A percentile compares a stretch with the other conserved stretches of the same genome.
These are phyloP conservation scores for Melanerpes formicivorus DNA, from an alignment of 2,113 vertebrate species.

Conservation along the genomic window DNA sequence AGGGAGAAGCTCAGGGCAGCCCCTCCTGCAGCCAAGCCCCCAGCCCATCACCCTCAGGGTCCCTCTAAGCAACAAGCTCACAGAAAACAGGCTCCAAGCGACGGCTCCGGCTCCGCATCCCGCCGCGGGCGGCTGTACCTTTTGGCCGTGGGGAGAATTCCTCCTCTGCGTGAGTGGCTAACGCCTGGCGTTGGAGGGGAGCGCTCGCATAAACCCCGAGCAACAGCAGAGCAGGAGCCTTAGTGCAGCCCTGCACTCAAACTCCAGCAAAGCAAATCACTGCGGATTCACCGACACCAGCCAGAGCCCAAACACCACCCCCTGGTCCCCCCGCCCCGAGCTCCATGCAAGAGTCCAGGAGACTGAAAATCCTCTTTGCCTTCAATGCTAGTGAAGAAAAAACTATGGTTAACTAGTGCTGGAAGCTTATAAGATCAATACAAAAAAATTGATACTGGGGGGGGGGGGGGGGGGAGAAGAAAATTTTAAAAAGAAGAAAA, in stretches of 20 bases:
- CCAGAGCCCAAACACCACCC: neutral
- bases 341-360: neutral
- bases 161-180: neutral
- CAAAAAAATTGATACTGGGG: neutral
- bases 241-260: neutral
- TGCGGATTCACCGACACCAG: neutral
- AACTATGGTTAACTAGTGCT: neutral
- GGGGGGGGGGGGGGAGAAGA: too few species aligned
- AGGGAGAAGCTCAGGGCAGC: neutral
- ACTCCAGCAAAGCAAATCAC: conserved; percentile 17
- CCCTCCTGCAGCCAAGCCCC: neutral
- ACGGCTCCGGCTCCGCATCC: neutral
- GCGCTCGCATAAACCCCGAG: neutral
- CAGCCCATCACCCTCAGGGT: neutral
- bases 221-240: neutral
- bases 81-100: rapidly evolving
- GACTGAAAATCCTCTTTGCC: neutral
- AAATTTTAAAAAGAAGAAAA: too few species aligned
- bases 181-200: neutral
- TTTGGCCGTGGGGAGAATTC: neutral
- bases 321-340: neutral
- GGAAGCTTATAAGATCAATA: neutral
- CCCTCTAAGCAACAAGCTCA: neutral
- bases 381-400: conserved; percentile 45
- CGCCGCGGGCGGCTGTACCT: neutral